These are phyloP conservation scores for Amphilophus citrinellus DNA, from an alignment of 2,113 vertebrate species.

Conservation along the genomic window DNA sequence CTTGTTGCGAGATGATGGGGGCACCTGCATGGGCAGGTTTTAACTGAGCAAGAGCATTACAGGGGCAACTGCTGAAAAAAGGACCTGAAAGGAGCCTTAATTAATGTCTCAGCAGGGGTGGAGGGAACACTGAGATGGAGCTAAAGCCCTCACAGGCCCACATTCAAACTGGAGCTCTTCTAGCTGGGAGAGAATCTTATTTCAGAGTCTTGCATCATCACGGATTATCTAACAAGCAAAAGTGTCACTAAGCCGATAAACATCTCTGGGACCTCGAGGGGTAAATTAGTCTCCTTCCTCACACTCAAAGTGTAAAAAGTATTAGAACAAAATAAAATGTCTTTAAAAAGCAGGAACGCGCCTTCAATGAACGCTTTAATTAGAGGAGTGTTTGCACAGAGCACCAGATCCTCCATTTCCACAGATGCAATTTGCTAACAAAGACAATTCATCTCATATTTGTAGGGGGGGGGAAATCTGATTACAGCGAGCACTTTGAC, in stretches of 20 bases:
- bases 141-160: slow-evolving; percentile 73
- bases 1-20: slow-evolving; percentile 65
- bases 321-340: slow-evolving; percentile 51
- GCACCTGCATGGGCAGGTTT: slow-evolving; percentile 69
- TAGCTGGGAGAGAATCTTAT: slow-evolving; percentile 71
- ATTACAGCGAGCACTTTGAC: slow-evolving; percentile 75
- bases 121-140: slow-evolving; percentile 55
- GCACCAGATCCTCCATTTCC: slow-evolving; percentile 46
- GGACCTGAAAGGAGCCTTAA: slow-evolving; percentile 77
- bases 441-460: slow-evolving; percentile 73
- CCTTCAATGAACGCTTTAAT: slow-evolving; percentile 66
- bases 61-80: slow-evolving; percentile 68
- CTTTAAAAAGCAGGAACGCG: slow-evolving; percentile 58
- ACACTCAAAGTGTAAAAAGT: slow-evolving; percentile 65
- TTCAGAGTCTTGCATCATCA: slow-evolving; percentile 82
- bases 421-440: slow-evolving; percentile 53
- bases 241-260: slow-evolving; percentile 83
- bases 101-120: slow-evolving; percentile 81
- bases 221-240: slow-evolving; percentile 81
- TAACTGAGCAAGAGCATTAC: slow-evolving; percentile 61
- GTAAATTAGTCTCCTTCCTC: slow-evolving; percentile 78
- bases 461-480: slow-evolving; percentile 58
- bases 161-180: slow-evolving; percentile 66
- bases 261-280: slow-evolving; percentile 77
- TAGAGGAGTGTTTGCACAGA: slow-evolving; percentile 67